phyloP scores from a whole-genome alignment of 2,113 vertebrate species.

The Myotis lucifugus region DNA sequence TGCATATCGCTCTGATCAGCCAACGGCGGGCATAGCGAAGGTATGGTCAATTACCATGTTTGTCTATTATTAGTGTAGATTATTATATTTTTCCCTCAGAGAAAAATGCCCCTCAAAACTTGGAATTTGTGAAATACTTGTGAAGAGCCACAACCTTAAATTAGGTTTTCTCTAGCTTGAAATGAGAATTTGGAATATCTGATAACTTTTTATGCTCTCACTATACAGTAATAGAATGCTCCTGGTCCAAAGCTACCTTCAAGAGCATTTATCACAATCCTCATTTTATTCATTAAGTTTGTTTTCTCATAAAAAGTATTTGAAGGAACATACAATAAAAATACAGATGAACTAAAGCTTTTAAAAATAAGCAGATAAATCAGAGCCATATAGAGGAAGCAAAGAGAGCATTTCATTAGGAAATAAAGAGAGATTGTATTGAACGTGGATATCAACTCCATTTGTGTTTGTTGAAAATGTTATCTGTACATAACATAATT shows the following conservation, averaged over 20 bases:
- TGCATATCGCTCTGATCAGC: too few relatives aligned
- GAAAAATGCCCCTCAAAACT: not conserved
- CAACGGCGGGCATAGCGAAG: too few relatives aligned
- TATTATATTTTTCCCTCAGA: not conserved
- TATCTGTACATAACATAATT: not conserved
- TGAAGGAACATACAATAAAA: not conserved
- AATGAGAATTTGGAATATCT: not conserved
- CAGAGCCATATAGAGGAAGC: not conserved
- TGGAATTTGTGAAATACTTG: not conserved
- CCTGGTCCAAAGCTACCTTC: not conserved
- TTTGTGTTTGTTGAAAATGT: not conserved
- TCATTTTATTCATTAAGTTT: conserved; percentile 23
- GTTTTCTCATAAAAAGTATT: not conserved
- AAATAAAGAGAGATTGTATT: not conserved
- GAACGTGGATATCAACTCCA: not conserved
- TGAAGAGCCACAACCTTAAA: not conserved
- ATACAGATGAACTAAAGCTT: not conserved
- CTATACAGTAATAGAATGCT: not conserved
- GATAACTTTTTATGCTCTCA: not conserved
- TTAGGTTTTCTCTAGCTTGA: not conserved
- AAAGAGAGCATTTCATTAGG: not conserved
- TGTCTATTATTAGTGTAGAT: not conserved
- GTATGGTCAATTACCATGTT: too few relatives aligned
- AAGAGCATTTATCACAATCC: not conserved
- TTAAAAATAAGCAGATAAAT: conserved; percentile 30